Evolutionary conservation across 1,140 invertebrate genomes (phyloP), one percentile per base, ranked within the genome.

Genomic region (Nylanderia fulva): DNA sequence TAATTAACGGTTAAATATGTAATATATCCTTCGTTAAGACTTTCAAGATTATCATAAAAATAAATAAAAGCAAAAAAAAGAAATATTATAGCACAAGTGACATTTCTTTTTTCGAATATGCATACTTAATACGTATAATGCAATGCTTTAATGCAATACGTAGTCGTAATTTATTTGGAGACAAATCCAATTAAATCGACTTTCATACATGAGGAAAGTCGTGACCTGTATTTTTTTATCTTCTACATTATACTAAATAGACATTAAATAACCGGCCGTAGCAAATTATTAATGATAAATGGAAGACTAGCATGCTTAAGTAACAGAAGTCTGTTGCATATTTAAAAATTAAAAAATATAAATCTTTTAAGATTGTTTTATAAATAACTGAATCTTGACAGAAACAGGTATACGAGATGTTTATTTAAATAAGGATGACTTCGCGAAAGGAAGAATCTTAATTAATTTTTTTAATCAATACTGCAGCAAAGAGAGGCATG

Each of bases 41-140:
- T 45, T 74, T 29, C 4, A 36, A 21, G 9, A 27, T 33, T 21
- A n/a, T n/a, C n/a, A n/a, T 56, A 18, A 54, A 72, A 72, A 69
- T 69, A 21, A 58, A 74, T 8, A 15, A 56, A 6, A 61, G n/a
- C n/a, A 27, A 1, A 72, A 58, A 58, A 58, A 9, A 3, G 3
- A 56, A n/a, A n/a, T 4, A 13, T 56, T 58, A 36, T 24, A 5
- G 21, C 2, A 58, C 4, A 58, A 56, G 52, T 58, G 27, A 36
- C 2, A 72, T 71, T 72, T 71, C 18, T 52, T 72, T 52, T 72
- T 54, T 29, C 33, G 0, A 52, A n/a, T 71, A 21, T 71, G 21
- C 29, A 21, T 36, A 27, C 7, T 48, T 45, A 69, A 48, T 45
- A n/a, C n/a, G n/a, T n/a, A n/a, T n/a, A n/a, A n/a, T n/a, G n/a